Evolutionary conservation across 2,888 invertebrate species (phyloP), one percentile per base, ranked within the genome.

Genomic region (Rhodophaea formosa): DNA sequence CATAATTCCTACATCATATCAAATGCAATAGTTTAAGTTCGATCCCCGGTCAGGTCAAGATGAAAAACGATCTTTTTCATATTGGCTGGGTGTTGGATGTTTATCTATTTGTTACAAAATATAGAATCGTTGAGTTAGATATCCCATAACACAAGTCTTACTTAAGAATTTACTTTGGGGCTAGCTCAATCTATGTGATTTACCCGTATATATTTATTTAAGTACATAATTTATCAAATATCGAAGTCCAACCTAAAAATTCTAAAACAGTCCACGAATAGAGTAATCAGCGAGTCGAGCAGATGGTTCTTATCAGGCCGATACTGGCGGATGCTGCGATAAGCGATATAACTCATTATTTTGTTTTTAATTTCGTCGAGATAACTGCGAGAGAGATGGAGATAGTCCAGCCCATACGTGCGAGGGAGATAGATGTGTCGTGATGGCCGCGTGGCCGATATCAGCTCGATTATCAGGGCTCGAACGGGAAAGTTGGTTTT

Each of bases 311-410:
- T 55, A 55, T 55, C 54, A 45, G 10, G 2, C 1, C 56, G 56
- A 56, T 86, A 85, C 67, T 71, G 23, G 78, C 86, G 86, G 86
- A 86, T 85, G 86, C 86, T 84, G 84, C 61, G 81, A 80, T 80
- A 78, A 69, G 51, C 69, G 72, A 77, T 77, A 79, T 68, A 69
- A 67, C 77, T 82, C 79, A 78, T 82, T 84, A 84, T 79, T 81
- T 78, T 78, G 78, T 83, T 86, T 86, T 85, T 84, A 79, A 82
- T 80, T 84, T 84, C 77, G 72, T 66, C 35, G 16, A 77, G 75
- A 77, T 79, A 75, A 69, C 56, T 72, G 69, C 71, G 59, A 65
- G 77, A 74, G 76, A 77, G 74, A 75, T 68, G 58, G 63, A 70
- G 69, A 76, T 68, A 57, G 44, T 49, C 5, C 53, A 64, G 68